A percentile compares a stretch with the other conserved stretches of the same genome.
phyloP scores from a whole-genome alignment of 2,797 vertebrate genomes.

The Hybognathus amarus region DNA sequence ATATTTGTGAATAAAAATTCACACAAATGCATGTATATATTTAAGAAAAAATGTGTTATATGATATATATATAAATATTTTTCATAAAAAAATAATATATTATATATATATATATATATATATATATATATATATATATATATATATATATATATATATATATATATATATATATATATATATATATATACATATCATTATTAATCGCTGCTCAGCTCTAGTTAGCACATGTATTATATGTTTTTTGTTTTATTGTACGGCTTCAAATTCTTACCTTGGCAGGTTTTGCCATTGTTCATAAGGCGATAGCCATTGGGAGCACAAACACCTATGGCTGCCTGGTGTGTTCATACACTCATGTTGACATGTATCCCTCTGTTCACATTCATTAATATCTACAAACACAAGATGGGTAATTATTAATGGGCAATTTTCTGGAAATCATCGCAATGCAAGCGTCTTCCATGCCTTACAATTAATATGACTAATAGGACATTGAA shows the following conservation, averaged over 20 bases:
- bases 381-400: conserved; percentile 95
- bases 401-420: conserved; percentile 13
- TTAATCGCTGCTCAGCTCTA: no score
- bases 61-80: no score
- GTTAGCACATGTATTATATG: background rate
- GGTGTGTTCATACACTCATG: conserved; percentile 93
- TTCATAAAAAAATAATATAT: no score
- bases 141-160: no score
- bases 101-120: no score
- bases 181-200: no score
- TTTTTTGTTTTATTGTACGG: background rate
- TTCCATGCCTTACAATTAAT: background rate
- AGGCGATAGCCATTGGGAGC: conserved; percentile 91
- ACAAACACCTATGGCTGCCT: conserved; percentile 91
- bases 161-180: no score
- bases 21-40: no score
- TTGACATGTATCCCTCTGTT: conserved; percentile 87
- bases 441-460: background rate
- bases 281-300: conserved; percentile 90
- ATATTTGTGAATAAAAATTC: no score
- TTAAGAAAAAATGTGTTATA: no score
- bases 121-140: no score
- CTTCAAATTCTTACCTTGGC: conserved; percentile 83
- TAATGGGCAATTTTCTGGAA: background rate
- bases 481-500: no score